Base-by-base conservation (phyloP, 2,888 invertebrate genomes). In the Iphiclides podalirius region DNA sequence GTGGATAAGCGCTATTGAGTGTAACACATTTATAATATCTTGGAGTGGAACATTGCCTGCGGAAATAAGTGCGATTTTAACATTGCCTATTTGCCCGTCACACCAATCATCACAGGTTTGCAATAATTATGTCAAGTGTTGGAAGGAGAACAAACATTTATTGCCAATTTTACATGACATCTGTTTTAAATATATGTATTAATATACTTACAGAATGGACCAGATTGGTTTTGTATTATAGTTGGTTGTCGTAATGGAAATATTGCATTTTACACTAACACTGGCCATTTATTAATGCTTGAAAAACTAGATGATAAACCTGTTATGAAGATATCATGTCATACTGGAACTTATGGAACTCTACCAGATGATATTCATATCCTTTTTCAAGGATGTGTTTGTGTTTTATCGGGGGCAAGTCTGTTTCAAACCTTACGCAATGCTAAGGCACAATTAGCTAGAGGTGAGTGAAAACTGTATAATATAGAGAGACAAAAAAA, bases 141-240 rank as follows among this genome's bases (percentile, higher is more conserved):
- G 20, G 6, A 20, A 20, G n/a, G n/a, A n/a, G n/a, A n/a, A n/a
- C n/a, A n/a, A n/a, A n/a, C n/a, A n/a, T n/a, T n/a, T n/a, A n/a
- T n/a, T n/a, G n/a, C n/a, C n/a, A n/a, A n/a, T n/a, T n/a, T n/a
- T n/a, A n/a, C n/a, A 11, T 20, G 17, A 11, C 8, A 11, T 20
- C 8, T 17, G 20, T 38, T 9, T 14, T 14, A 33, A 14, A 9
- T 36, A 41, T 16, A 15, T 36, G 28, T 36, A 44, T 42, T 45
- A 40, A 41, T 43, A 38, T 20, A 49, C 14, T 75, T 74, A 39
- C 73, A 91, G 91, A 90, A 93, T 69, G 93, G 92, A 4, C 93
- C 96, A 16, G 98, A 98, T 74, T 98, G 98, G 98, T 97, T 96
- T 9, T 97, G 97, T 72, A 91, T 98, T 52, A 92, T 94, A 52